Conservation (phyloP, 1,140 invertebrate species). For the Heliconius hermathena region DNA sequence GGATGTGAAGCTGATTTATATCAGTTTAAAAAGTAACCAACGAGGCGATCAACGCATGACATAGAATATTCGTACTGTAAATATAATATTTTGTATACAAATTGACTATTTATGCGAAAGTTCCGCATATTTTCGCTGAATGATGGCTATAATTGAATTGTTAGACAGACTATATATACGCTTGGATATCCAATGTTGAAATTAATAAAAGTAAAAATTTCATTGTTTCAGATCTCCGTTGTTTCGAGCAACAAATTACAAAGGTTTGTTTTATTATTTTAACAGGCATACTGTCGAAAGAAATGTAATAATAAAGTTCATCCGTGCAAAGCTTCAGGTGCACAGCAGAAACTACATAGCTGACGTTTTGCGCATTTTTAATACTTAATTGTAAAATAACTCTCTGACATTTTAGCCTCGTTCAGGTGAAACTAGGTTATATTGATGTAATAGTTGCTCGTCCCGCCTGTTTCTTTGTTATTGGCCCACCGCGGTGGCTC, state of each 20-base stretch:
- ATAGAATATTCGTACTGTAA: not conserved
- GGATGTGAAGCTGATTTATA: too few species aligned
- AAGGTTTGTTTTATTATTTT: slow-evolving; percentile 22
- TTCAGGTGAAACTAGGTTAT: slow-evolving; percentile 60
- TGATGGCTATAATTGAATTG: not conserved
- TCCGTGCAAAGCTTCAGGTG: slow-evolving; percentile 19
- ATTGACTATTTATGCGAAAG: not conserved
- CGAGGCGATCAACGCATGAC: not conserved
- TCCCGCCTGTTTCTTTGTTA: slow-evolving; percentile 57
- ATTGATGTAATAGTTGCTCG: slow-evolving; percentile 61
- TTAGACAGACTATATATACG: not conserved
- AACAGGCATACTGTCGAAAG: slow-evolving; percentile 16
- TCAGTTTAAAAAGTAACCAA: not conserved
- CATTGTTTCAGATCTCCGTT: slow-evolving; percentile 26
- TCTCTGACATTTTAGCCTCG: slow-evolving; percentile 51
- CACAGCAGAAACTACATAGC: slow-evolving; percentile 28
- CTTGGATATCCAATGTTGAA: not conserved
- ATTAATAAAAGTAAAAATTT: slow-evolving; percentile 18
- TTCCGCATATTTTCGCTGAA: not conserved
- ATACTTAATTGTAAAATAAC: slow-evolving; percentile 41
- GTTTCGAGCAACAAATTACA: slow-evolving; percentile 21
- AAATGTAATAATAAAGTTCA: slow-evolving; percentile 25
- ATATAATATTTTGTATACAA: slow-evolving; percentile 3
- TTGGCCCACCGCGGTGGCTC: slow-evolving; percentile 43
- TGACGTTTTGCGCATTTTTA: slow-evolving; percentile 28